Base-by-base conservation (phyloP, 2,797 vertebrate genomes). In the Crocidura indochinensis region DNA sequence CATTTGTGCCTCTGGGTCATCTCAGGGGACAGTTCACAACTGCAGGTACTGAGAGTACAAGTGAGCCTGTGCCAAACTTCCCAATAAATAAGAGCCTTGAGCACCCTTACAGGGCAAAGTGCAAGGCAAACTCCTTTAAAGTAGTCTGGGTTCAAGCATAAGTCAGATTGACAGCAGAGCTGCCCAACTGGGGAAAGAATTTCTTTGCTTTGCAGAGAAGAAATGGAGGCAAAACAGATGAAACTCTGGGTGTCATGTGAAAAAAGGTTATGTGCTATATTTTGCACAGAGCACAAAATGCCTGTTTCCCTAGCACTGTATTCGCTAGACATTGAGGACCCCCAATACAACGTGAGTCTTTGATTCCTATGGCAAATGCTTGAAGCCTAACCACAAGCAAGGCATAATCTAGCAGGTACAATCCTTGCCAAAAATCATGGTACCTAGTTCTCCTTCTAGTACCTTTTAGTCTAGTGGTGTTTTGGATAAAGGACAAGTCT, bases 21-120 rank as follows among this genome's bases (percentile, higher is more conserved):
- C 74, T 94, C 71, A n/a, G 68, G 79, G 71, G 86, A 73, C 91
- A 84, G 10, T 74, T 44, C n/a, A 73, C 29, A 38, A 69, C n/a
- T 78, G 64, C 89, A 38, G 51, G 86, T 60, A 29, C 6, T 10
- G 68, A 86, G 82, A 83, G 69, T 68, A 29, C 51, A 20, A 38
- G 77, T 79, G 2, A 11, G 64, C 22, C 29, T 67, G 69, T 77
- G 49, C 64, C 51, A 47, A 6, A 6, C 71, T 77, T 53, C 49
- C 72, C 20, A 8, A 38, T 75, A 62, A 1, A 53, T 49, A 38
- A 67, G 46, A 84, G 12, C 78, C 17, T 46, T 51, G 46, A 65
- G 4, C 14, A 38, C 38, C n/a, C 89, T 76, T 82, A 44, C 46
- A 75, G 73, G 89, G 92, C 89, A 94, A 65, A 78, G 60, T 17